Conservation (phyloP, 2,797 vertebrate species). For the Diceros bicornis region DNA sequence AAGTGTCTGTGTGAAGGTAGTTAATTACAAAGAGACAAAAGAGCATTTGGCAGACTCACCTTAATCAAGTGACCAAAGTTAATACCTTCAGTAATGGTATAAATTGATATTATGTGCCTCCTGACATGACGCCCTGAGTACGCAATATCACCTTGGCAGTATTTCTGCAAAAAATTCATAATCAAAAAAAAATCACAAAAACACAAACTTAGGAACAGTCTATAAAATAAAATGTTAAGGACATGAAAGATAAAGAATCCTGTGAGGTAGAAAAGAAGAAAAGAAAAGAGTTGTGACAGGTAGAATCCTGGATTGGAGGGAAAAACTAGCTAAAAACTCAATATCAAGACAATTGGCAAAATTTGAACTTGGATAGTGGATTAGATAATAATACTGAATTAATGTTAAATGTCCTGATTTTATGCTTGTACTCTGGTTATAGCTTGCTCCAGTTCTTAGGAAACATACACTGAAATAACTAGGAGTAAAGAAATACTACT, state of each 20-base stretch:
- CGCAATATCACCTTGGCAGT: neutral
- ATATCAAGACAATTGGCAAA: neutral
- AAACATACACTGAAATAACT: neutral
- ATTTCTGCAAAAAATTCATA: neutral
- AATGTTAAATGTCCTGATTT: neutral
- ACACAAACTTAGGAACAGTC: neutral
- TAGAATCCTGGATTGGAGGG: neutral
- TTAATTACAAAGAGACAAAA: neutral
- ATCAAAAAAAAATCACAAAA: neutral
- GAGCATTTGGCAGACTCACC: neutral
- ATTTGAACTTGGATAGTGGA: neutral
- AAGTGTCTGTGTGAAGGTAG: neutral
- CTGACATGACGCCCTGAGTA: neutral
- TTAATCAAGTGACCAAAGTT: neutral
- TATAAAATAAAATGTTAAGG: constrained; percentile 2
- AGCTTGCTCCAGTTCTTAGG: neutral
- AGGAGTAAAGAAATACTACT: neutral
- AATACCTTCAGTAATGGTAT: neutral
- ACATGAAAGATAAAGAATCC: constrained; percentile 17
- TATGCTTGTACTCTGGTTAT: neutral
- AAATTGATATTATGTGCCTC: neutral
- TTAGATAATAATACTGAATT: neutral
- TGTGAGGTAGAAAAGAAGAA: neutral
- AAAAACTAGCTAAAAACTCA: neutral
- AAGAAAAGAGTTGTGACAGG: neutral